Evolutionary conservation across 2,113 vertebrate species (phyloP).

Genomic region (Colius striatus): DNA sequence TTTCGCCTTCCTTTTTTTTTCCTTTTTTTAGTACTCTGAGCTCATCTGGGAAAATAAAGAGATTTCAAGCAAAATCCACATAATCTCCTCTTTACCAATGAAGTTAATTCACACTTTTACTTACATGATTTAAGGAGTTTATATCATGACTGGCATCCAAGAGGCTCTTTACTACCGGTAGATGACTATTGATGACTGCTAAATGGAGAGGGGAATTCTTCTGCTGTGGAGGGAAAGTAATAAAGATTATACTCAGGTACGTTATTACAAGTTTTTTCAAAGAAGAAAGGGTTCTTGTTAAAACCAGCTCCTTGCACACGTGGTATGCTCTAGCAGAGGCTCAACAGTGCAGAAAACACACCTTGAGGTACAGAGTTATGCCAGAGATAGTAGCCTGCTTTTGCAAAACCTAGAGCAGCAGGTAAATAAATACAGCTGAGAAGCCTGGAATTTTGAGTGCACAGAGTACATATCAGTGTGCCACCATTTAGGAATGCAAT

Average conservation of each 20-base stretch:
- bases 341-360: neutral
- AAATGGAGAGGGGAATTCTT: conserved; percentile 84
- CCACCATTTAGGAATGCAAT: neutral
- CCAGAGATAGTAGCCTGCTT: neutral
- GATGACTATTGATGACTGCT: conserved; percentile 82
- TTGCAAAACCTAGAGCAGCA: neutral
- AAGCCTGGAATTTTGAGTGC: neutral
- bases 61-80: neutral
- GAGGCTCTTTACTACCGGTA: conserved; percentile 79
- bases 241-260: neutral
- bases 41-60: neutral
- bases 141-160: conserved; percentile 78
- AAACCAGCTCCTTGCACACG: neutral
- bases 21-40: neutral
- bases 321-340: neutral
- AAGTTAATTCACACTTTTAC: neutral
- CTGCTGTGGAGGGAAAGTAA: conserved; percentile 75
- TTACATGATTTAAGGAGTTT: conserved; percentile 83
- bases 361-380: neutral
- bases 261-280: neutral
- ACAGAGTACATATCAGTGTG: rapidly evolving
- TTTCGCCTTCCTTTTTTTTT: neutral
- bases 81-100: neutral
- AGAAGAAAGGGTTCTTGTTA: neutral
- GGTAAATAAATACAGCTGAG: neutral